phyloP scores from a whole-genome alignment of 2,888 invertebrate species.

The Trisateles emortualis region DNA sequence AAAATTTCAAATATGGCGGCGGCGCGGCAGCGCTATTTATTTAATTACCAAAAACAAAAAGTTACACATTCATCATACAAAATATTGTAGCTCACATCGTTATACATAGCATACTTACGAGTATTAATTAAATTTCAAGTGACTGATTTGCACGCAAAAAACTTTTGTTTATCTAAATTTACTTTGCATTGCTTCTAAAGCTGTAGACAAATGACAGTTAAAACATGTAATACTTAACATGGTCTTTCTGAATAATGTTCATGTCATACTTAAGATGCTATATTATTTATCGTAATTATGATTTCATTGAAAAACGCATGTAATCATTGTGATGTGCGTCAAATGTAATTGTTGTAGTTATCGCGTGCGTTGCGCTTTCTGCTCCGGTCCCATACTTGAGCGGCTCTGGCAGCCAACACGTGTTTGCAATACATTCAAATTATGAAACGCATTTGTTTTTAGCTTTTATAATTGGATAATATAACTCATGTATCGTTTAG shows the following conservation, averaged over 20 bases:
- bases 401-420: slow-evolving; percentile 2
- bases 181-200: too few relatives aligned
- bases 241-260: neutral
- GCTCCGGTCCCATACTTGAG: slow-evolving; percentile 25
- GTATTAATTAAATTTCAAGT: too few relatives aligned
- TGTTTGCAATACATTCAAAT: slow-evolving; percentile 54
- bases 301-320: slow-evolving; percentile 18
- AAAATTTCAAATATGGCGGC: too few relatives aligned
- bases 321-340: slow-evolving; percentile 28
- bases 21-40: too few relatives aligned
- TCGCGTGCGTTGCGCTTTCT: slow-evolving; percentile 51
- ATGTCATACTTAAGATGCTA: neutral
- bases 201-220: too few relatives aligned
- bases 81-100: too few relatives aligned
- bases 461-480: slow-evolving; percentile 38
- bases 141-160: too few relatives aligned
- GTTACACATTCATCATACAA: too few relatives aligned
- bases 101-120: too few relatives aligned
- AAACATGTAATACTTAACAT: too few relatives aligned
- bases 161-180: too few relatives aligned
- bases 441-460: slow-evolving; percentile 48
- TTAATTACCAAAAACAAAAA: too few relatives aligned
- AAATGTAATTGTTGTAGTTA: slow-evolving; percentile 33
- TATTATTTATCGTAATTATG: neutral
- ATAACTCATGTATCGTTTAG: slow-evolving; percentile 14